Conservation (phyloP, 1,140 invertebrate genomes). For the Orchesella cincta region DNA sequence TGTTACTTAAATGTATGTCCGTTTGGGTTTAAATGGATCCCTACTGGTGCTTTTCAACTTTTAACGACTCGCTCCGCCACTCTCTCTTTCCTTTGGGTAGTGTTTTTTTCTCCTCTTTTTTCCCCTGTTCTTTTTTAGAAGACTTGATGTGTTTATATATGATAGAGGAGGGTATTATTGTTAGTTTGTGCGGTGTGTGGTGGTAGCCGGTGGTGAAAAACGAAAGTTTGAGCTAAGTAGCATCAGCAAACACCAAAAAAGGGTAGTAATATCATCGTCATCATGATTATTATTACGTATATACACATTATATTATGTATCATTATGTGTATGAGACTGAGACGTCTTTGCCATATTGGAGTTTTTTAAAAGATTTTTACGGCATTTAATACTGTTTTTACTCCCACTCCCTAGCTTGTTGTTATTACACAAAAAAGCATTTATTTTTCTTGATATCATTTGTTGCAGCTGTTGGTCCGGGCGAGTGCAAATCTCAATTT, state of each 20-base stretch:
- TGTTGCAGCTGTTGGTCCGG: slow-evolving; percentile 76
- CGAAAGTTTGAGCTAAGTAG: background rate
- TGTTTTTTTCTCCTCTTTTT: too few species aligned
- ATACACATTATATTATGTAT: too few species aligned
- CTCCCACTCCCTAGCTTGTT: background rate
- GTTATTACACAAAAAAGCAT: too few species aligned
- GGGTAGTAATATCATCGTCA: background rate
- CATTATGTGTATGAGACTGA: background rate
- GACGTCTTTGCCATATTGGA: background rate
- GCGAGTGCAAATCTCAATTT: slow-evolving; percentile 93
- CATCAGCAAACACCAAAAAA: background rate
- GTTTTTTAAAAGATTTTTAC: background rate
- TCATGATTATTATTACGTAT: slow-evolving; percentile 15
- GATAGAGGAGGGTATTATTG: background rate
- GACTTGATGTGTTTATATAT: too few species aligned
- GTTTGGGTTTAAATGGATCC: slow-evolving; percentile 12
- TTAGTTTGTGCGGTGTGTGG: background rate
- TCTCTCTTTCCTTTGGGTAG: background rate
- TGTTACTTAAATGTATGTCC: too few species aligned
- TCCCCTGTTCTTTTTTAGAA: too few species aligned
- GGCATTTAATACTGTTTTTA: slow-evolving; percentile 14
- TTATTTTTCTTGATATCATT: slow-evolving; percentile 37
- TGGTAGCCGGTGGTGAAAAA: slow-evolving; percentile 6
- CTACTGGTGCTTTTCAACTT: slow-evolving; percentile 26
- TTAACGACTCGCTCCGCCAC: background rate